Evolutionary conservation across 2,797 vertebrate genomes (phyloP).

Genomic region (Pseudocheirus occidentalis): DNA sequence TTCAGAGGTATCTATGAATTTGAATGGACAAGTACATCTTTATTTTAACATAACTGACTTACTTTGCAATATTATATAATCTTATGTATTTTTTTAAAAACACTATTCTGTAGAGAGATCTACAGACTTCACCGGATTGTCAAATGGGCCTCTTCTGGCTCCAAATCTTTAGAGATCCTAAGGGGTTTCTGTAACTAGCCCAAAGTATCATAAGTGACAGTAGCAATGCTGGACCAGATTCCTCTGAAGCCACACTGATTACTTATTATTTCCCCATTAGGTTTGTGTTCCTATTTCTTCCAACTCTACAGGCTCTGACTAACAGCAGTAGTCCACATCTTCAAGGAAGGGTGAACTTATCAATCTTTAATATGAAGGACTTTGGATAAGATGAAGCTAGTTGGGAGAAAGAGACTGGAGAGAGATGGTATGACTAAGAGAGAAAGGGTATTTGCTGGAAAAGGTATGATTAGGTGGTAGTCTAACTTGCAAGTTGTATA

Average conservation of each 20-base stretch:
- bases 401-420: not conserved
- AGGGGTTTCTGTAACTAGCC: not conserved
- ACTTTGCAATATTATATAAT: not conserved
- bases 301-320: not conserved
- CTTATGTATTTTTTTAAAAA: not conserved
- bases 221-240: not conserved
- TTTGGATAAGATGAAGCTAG: not conserved
- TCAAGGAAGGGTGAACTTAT: not conserved
- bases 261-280: not conserved
- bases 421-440: not conserved
- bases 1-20: not conserved
- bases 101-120: not conserved
- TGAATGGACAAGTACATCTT: not conserved
- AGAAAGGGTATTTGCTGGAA: not conserved
- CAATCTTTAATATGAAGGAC: not conserved
- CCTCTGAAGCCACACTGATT: not conserved
- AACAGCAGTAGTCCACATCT: not conserved
- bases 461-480: not conserved
- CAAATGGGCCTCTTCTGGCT: not conserved
- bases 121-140: not conserved
- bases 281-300: not conserved
- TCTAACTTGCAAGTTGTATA: not conserved
- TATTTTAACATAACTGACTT: not conserved
- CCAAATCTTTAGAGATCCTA: not conserved
- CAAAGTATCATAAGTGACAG: not conserved